Evolutionary conservation across 2,888 invertebrate species (phyloP), one percentile per base, ranked within the genome.

Genomic region (Neoascia interrupta): DNA sequence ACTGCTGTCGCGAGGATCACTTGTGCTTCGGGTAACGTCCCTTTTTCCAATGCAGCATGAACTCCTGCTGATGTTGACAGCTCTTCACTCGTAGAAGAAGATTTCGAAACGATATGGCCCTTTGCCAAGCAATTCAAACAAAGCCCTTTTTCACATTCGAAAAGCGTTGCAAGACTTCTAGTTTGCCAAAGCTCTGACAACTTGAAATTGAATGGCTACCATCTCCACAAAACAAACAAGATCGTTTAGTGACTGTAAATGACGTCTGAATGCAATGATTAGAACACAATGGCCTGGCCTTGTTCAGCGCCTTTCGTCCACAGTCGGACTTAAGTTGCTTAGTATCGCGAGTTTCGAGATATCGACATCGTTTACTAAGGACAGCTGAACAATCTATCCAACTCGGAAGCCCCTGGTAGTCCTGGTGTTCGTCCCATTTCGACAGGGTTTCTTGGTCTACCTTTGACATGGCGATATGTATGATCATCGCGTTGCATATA

Each of bases 1-100:
- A 75, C 15, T 8, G 82, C 80, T 4, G 76, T 82, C n/a, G 80
- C 81, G 8, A 81, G 54, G 5, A 82, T 51, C 0, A 81, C 56
- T 28, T 34, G 41, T 0, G n/a, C 13, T 0, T n/a, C 6, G 1
- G 31, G 15, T 11, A 4, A 1, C 3, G 13, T 16, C n/a, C 19
- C 31, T 10, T 3, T 58, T 21, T 58, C 43, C n/a, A 34, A 11
- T 5, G 58, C 58, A 8, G 58, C 10, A 10, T 41, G 16, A 5
- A 2, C 15, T 41, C 13, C 8, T 13, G 41, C 41, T 41, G 11
- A 13, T 4, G 13, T 10, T 18, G 28, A 4, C 5, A 8, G 37
- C 11, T 39, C n/a, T n/a, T n/a, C n/a, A n/a, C n/a, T n/a, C n/a
- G n/a, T n/a, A n/a, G 49, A 36, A 21, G 61, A 5, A 16, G 41